Evolutionary conservation across 2,113 vertebrate genomes (phyloP).

Genomic region (Cyanistes caeruleus): DNA sequence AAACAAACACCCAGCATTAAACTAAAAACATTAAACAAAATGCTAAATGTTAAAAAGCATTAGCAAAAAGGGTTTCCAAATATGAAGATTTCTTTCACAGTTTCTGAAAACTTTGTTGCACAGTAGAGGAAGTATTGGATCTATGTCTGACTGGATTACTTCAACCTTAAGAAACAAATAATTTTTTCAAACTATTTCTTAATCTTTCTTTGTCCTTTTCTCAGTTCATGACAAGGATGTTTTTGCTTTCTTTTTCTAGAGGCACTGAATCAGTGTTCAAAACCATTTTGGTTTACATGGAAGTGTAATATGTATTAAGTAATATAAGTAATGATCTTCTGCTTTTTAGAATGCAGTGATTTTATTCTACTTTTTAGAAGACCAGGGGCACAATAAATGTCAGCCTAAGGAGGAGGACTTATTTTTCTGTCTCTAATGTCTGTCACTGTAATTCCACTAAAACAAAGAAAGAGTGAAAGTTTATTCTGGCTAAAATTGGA

Average conservation of each 20-base stretch:
- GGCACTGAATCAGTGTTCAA: neutral
- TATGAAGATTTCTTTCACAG: neutral
- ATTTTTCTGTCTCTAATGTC: neutral
- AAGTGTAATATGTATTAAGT: neutral
- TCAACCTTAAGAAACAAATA: neutral
- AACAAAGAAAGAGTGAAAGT: neutral
- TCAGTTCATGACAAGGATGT: neutral
- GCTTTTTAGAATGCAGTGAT: neutral
- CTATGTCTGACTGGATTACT: neutral
- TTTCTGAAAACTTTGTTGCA: neutral
- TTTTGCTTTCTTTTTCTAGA: neutral
- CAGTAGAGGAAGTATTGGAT: neutral
- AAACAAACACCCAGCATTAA: neutral
- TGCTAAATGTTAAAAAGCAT: too few relatives aligned
- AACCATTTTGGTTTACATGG: neutral
- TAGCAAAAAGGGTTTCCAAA: neutral
- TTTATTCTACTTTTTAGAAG: neutral
- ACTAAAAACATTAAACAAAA: neutral
- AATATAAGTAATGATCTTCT: neutral
- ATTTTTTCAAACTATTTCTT: neutral
- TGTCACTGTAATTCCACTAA: neutral
- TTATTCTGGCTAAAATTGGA: neutral
- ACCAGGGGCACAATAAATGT: neutral
- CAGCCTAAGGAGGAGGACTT: neutral
- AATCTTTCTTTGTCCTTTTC: neutral